phyloP scores from a whole-genome alignment of 2,888 invertebrate genomes.

The Vanessa cardui region DNA sequence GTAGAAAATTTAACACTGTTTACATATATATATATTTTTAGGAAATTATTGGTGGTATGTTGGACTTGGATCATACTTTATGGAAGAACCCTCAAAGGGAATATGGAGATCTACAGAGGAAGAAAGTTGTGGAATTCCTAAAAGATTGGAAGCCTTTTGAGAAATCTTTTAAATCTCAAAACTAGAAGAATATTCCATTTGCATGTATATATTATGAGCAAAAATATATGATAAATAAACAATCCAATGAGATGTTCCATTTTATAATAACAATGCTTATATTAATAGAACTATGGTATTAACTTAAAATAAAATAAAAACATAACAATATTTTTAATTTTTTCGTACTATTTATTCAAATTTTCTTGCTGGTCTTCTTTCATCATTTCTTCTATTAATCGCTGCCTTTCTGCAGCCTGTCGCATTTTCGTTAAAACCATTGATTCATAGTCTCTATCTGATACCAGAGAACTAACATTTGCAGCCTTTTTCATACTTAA shows the following conservation, averaged over 20 bases:
- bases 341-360: conserved; percentile 26
- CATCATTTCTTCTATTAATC: conserved; percentile 87
- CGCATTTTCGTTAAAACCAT: conserved; percentile 90
- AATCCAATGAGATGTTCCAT: not conserved
- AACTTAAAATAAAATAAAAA: not conserved
- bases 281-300: not conserved
- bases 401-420: conserved; percentile 93
- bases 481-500: conserved; percentile 62
- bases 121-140: conserved; percentile 88
- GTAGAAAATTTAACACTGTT: not conserved
- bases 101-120: conserved; percentile 88
- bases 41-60: conserved; percentile 97
- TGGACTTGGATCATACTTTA: conserved; percentile 91
- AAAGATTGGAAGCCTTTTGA: conserved; percentile 88
- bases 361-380: conserved; percentile 74
- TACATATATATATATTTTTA: conserved; percentile 62
- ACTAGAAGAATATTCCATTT: conserved; percentile 32
- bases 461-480: conserved; percentile 68
- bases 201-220: not conserved
- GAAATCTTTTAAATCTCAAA: conserved; percentile 64
- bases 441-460: conserved; percentile 91
- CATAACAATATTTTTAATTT: not conserved
- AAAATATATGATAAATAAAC: not conserved
- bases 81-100: conserved; percentile 94
- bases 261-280: not conserved